Base-by-base conservation (phyloP, 2,797 vertebrate species). In the Thaleichthys pacificus region DNA sequence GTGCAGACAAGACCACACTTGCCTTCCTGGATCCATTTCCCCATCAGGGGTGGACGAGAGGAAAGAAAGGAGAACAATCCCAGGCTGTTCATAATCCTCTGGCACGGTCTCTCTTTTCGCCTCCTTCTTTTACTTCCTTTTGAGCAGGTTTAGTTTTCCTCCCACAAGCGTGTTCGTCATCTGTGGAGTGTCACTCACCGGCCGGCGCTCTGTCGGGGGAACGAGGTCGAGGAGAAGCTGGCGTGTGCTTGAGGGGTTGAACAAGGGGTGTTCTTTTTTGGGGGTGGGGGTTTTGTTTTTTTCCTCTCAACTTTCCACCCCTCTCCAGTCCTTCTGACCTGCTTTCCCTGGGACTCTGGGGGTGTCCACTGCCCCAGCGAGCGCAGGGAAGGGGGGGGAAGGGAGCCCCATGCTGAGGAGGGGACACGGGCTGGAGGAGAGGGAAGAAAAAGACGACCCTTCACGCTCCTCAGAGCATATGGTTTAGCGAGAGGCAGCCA, bases 231-330 rank as follows among this genome's bases (percentile, higher is more conserved):
- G 51, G 51, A 56, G 19, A n/a, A 38, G 26, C 19, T 35, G 49
- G 60, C 30, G 54, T 24, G 54, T 64, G 64, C 21, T 56, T 38
- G 22, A 51, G 62, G 30, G 15, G 12, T 5, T 21, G 19, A 42
- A 35, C n/a, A 38, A 11, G 24, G 68, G 68, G 49, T n/a, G 42
- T 54, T 38, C 4, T 26, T 11, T 57, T 51, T 70, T 21, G n/a
- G n/a, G n/a, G n/a, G n/a, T n/a, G n/a, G n/a, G n/a, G n/a, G 47
- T 12, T 47, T 61, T 64, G 42, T 42, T 5, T 24, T 61, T 49
- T 28, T 17, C 69, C 38, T 60, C 74, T 64, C 76, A 89, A 87
- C 88, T 89, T 89, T 86, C 8, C 28, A 56, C 73, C 70, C 61
- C 56, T 77, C 71, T 72, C 65, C 21, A 17, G 62, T 75, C 86